phyloP scores from a whole-genome alignment of 2,113 vertebrate genomes.

The Thalassarche chlororhynchos region DNA sequence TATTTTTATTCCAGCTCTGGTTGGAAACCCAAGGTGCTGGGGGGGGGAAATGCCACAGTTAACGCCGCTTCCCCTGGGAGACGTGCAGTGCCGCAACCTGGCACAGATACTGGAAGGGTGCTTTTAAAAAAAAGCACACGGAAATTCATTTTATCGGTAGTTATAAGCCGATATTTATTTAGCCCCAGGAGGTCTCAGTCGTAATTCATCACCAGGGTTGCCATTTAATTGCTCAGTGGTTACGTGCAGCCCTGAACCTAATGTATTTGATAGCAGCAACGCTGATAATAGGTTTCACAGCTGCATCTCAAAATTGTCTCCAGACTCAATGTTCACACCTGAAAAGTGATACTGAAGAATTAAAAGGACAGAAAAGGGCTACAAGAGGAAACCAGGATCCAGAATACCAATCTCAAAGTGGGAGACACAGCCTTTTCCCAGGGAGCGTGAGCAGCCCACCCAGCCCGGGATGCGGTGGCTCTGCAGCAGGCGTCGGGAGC shows the following conservation, averaged over 20 bases:
- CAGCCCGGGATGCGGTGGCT: fast-evolving
- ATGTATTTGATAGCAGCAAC: slow-evolving; percentile 6
- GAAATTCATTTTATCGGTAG: slow-evolving; percentile 10
- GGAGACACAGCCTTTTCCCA: not conserved
- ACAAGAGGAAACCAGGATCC: not conserved
- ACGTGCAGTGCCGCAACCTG: not conserved
- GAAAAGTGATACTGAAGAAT: not conserved
- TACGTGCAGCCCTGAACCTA: slow-evolving; percentile 49
- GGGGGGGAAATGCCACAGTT: not conserved
- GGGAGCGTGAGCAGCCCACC: not conserved
- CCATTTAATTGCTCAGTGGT: slow-evolving; percentile 29
- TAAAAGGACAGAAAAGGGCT: not conserved
- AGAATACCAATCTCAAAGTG: not conserved
- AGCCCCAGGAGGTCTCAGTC: slow-evolving; percentile 12
- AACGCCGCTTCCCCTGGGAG: not conserved
- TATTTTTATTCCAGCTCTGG: not conserved
- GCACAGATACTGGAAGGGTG: not conserved
- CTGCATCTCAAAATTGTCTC: slow-evolving; percentile 28
- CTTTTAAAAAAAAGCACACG: not conserved
- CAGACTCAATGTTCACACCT: not conserved
- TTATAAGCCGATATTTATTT: slow-evolving; percentile 28
- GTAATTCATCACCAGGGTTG: slow-evolving; percentile 53
- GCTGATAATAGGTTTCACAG: slow-evolving; percentile 47
- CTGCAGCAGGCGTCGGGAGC: fast-evolving
- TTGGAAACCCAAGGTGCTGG: not conserved